Evolutionary conservation across 1,140 invertebrate species (phyloP).

Genomic region (Drosophila takahashii): DNA sequence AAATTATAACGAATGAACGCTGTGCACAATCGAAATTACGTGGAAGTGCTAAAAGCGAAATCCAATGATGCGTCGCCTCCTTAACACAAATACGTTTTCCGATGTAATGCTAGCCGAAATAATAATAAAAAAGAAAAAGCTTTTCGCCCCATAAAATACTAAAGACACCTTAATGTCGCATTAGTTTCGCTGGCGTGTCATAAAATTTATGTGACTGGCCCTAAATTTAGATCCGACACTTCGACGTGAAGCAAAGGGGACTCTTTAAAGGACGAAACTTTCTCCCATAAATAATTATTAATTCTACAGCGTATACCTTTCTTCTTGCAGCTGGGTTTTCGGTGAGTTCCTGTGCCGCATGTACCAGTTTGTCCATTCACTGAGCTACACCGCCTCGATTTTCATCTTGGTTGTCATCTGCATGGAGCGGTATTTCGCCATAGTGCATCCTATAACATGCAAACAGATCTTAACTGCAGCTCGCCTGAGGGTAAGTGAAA

Average conservation of each 20-base stretch:
- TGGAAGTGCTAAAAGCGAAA: constrained; percentile 49
- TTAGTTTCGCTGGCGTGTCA: constrained; percentile 64
- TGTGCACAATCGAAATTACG: constrained; percentile 53
- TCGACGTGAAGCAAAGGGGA: constrained; percentile 1
- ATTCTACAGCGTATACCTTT: constrained; percentile 2
- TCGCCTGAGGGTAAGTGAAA: constrained; percentile 87
- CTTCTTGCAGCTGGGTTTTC: constrained; percentile 89
- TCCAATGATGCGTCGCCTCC: constrained; percentile 46
- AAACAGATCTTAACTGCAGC: constrained; percentile 90
- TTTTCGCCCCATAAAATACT: constrained; percentile 55
- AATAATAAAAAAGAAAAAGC: constrained; percentile 54
- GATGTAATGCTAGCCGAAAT: constrained; percentile 44
- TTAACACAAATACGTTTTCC: constrained; percentile 1
- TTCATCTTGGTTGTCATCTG: constrained; percentile 93
- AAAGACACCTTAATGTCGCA: constrained; percentile 70
- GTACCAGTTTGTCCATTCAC: constrained; percentile 92
- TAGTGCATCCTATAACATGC: constrained; percentile 92
- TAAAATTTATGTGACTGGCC: constrained; percentile 52
- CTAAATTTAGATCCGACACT: constrained; percentile 16
- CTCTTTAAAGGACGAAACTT: constrained; percentile 35
- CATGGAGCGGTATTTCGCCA: constrained; percentile 93
- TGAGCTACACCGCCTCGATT: constrained; percentile 93
- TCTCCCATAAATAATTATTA: constrained; percentile 29
- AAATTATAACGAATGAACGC: not conserved
- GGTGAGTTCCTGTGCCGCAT: constrained; percentile 93